Evolutionary conservation across 2,797 vertebrate genomes (phyloP).

Genomic region (Pelochelys cantorii): DNA sequence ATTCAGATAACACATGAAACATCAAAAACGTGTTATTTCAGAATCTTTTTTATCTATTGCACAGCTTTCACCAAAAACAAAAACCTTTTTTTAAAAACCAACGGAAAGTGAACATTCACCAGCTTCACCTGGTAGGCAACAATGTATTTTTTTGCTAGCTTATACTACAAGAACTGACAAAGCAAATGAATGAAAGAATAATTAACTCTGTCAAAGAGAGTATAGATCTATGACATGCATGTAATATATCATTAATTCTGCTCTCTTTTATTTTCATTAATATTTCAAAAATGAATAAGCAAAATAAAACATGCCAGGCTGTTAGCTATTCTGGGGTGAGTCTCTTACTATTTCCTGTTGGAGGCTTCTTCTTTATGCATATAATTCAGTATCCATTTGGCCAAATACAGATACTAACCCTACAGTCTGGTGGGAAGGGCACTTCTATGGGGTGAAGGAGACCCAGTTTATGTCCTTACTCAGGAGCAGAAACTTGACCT

Average conservation of each 20-base stretch:
- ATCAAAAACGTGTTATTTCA: background rate
- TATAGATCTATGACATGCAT: background rate
- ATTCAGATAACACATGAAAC: background rate
- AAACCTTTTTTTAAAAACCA: background rate
- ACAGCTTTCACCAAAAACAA: background rate
- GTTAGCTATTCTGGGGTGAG: no score
- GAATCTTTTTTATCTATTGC: background rate
- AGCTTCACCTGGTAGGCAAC: background rate
- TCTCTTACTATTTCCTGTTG: no score
- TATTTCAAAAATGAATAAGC: background rate
- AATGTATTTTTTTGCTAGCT: no score
- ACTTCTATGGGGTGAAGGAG: no score
- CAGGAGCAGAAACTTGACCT: background rate
- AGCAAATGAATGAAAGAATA: background rate
- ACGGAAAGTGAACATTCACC: background rate
- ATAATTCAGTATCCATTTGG: no score
- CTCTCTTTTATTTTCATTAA: background rate
- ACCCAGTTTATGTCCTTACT: no score
- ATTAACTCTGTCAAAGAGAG: fast-evolving
- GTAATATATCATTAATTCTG: background rate
- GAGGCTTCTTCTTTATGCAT: no score
- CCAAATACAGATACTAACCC: no score
- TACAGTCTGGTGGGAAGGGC: no score
- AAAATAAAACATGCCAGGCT: background rate
- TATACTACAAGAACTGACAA: background rate